A percentile compares a stretch with the other conserved stretches of the same genome.
phyloP scores from a whole-genome alignment of 2,113 vertebrate species.

The Grus americana region DNA sequence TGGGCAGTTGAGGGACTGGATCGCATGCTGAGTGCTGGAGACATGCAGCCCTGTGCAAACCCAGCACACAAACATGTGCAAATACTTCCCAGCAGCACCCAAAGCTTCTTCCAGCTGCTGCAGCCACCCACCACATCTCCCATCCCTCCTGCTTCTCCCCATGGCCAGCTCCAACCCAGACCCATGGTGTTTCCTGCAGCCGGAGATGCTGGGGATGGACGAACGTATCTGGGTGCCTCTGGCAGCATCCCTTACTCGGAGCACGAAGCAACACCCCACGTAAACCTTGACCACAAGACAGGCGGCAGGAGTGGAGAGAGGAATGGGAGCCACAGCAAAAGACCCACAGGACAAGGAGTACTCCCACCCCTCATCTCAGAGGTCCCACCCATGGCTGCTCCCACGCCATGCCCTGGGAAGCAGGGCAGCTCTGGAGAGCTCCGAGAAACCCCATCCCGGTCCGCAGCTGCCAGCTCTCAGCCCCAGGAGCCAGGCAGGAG shows the following conservation, averaged over 20 bases:
- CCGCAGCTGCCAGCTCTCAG: neutral
- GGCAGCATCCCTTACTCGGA: neutral
- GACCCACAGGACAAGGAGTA: neutral
- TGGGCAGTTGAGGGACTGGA: neutral
- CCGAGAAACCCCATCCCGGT: neutral
- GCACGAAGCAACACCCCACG: too few relatives aligned
- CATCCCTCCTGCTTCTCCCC: neutral
- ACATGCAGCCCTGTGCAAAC: neutral
- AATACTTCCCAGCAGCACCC: accelerated
- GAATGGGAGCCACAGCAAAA: neutral
- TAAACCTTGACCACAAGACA: accelerated
- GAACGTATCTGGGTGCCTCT: accelerated
- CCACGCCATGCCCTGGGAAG: neutral
- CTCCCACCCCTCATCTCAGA: neutral
- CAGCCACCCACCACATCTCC: neutral
- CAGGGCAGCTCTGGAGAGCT: neutral
- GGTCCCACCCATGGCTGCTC: neutral
- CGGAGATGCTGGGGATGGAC: neutral
- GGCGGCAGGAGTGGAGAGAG: neutral
- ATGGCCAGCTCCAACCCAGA: neutral
- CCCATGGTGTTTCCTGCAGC: accelerated
- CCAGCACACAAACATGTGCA: neutral
- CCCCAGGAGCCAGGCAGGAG: neutral
- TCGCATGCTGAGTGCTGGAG: accelerated
- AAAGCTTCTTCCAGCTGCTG: neutral